Conservation (phyloP, 2,113 vertebrate genomes). For the Pipa parva region DNA sequence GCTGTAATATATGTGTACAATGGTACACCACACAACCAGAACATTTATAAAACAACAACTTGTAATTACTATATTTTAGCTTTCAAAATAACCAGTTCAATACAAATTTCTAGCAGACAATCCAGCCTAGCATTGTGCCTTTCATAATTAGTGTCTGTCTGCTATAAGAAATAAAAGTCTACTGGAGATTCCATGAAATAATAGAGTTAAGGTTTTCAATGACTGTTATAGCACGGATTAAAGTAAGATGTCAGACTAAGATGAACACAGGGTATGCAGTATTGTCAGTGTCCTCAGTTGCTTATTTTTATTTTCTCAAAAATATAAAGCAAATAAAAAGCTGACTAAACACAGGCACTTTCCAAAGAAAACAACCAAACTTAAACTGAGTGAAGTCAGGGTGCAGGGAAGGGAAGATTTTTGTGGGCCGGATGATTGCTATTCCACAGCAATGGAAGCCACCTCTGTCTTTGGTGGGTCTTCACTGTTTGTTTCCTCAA, state of each 20-base stretch:
- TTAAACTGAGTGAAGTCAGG: slow-evolving; percentile 39
- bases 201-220: neutral
- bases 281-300: slow-evolving; percentile 16
- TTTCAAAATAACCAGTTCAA: neutral
- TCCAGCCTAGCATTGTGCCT: neutral
- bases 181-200: neutral
- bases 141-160: neutral
- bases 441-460: slow-evolving; percentile 85
- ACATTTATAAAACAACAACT: neutral
- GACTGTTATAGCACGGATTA: neutral
- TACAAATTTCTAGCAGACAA: neutral
- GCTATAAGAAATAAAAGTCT: neutral
- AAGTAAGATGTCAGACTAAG: neutral
- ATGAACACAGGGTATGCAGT: neutral
- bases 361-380: slow-evolving; percentile 75
- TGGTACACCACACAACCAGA: too few species aligned
- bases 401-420: neutral
- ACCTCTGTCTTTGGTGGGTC: slow-evolving; percentile 75
- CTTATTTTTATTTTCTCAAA: slow-evolving; percentile 33
- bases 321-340: slow-evolving; percentile 69
- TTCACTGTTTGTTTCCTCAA: slow-evolving; percentile 67
- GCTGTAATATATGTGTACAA: neutral
- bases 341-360: slow-evolving; percentile 88
- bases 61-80: neutral
- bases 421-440: slow-evolving; percentile 49